Evolutionary conservation across 2,888 invertebrate genomes (phyloP), one percentile per base, ranked within the genome.

Genomic region (Aporophyla nigra): DNA sequence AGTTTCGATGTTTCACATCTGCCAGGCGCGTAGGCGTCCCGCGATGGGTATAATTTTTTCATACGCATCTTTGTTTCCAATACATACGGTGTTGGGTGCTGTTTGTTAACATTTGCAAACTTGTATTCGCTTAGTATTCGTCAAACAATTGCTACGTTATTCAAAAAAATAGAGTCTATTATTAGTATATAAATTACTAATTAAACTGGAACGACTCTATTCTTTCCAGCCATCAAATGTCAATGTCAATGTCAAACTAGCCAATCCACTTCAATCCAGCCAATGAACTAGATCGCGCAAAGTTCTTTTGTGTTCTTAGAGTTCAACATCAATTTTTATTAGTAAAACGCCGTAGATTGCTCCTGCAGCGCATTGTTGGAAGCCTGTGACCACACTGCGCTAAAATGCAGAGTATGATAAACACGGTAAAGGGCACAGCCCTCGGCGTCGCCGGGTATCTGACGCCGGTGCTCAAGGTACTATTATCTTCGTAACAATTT

Each of bases 401-500:
- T 43, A 81, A 71, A 91, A 99, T 99, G 99, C 99, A 99, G 96
- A 99, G 98, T 97, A 98, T 99, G 74, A 98, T 99, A 79, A 99
- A 99, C 94, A 98, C 98, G 51, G 98, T 99, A 10, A 99, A 99
- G 96, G 99, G 99, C 69, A 99, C 98, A 65, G 99, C 99, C 51
- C 97, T 99, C 46, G 99, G 98, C 85, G 99, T 99, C 53, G 99
- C 99, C 40, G 99, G 99, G 93, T 99, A 99, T 95, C 97, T 99
- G 91, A 99, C 99, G 84, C 99, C 99, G 72, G 98, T 99, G 72
- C 96, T 99, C 78, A 99, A 99, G 98, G 99, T 99, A 97, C 76
- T 72, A 68, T 62, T 74, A 69, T 27, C 76, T 78, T 80, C 70
- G 61, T 72, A 65, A 58, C n/a, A 56, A 56, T 53, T 82, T 82